phyloP scores from a whole-genome alignment of 2,797 vertebrate species.

The Anabas testudineus region DNA sequence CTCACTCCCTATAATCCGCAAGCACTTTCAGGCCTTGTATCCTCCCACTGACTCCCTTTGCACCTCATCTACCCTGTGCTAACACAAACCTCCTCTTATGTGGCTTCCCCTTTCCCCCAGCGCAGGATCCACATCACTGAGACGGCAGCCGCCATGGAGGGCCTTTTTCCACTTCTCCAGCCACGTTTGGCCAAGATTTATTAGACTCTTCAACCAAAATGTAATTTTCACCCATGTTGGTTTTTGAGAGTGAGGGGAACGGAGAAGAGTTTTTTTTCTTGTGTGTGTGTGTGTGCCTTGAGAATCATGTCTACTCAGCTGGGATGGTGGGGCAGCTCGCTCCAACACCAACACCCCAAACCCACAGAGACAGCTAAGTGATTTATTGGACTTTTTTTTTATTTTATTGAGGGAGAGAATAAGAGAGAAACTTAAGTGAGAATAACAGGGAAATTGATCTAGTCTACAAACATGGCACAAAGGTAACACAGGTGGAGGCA shows the following conservation, averaged over 20 bases:
- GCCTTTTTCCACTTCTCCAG: conserved; percentile 76
- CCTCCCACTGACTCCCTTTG: conserved; percentile 61
- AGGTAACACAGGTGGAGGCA: conserved; percentile 69
- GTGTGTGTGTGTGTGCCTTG: conserved; percentile 33
- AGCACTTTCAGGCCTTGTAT: conserved; percentile 60
- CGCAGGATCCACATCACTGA: conserved; percentile 70
- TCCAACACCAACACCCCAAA: conserved; percentile 81
- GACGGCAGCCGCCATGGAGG: conserved; percentile 68
- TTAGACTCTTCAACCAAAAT: conserved; percentile 79
- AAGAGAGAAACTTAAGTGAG: conserved; percentile 76
- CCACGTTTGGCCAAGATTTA: conserved; percentile 80
- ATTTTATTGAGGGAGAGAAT: conserved; percentile 75
- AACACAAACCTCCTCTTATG: conserved; percentile 80
- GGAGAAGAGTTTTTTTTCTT: conserved; percentile 48
- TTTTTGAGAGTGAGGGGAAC: conserved; percentile 72
- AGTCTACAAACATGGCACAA: conserved; percentile 65
- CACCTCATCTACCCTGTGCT: conserved; percentile 75
- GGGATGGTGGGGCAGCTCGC: conserved; percentile 65
- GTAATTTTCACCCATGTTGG: conserved; percentile 83
- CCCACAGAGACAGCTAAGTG: conserved; percentile 74
- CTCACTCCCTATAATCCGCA: conserved; percentile 74
- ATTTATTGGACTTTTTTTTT: conserved; percentile 79
- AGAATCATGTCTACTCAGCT: conserved; percentile 72
- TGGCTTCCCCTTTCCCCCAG: conserved; percentile 75
- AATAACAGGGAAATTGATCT: conserved; percentile 79